A percentile compares a stretch with the other conserved stretches of the same genome.
phyloP scores from a whole-genome alignment of 2,797 vertebrate species.

The Macroramphosus scolopax region DNA sequence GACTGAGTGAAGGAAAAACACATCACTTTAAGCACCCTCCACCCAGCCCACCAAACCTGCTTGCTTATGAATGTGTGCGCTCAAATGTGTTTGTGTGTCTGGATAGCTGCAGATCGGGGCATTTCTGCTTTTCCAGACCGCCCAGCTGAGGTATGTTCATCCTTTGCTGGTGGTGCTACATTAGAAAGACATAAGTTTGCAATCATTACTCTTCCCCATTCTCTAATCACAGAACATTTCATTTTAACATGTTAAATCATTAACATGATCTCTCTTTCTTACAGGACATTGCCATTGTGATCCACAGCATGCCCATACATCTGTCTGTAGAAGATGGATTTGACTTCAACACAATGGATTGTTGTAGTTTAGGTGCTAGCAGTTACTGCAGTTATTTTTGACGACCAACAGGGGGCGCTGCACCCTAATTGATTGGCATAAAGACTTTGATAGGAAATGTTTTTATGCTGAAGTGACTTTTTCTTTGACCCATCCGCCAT shows the following conservation, averaged over 20 bases:
- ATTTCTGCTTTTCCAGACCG: constrained; percentile 15
- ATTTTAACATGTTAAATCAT: not conserved
- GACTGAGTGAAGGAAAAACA: constrained; percentile 19
- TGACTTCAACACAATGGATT: constrained; percentile 26
- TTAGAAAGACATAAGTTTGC: constrained; percentile 45
- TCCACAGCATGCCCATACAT: constrained; percentile 1
- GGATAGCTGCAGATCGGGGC: constrained; percentile 21
- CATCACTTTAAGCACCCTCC: constrained; percentile 20
- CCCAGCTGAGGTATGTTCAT: constrained; percentile 16
- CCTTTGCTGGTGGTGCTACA: constrained; percentile 38
- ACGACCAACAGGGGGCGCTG: constrained; percentile 46
- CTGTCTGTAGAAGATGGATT: constrained; percentile 15
- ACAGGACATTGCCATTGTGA: constrained; percentile 4
- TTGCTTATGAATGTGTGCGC: constrained; percentile 5
- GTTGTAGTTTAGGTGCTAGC: constrained; percentile 31
- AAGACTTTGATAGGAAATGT: not conserved
- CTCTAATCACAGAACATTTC: not conserved
- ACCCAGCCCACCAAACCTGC: constrained; percentile 23
- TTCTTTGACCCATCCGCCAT: not conserved
- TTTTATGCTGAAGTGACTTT: not conserved
- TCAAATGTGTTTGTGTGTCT: too few relatives aligned
- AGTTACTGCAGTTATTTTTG: constrained; percentile 8
- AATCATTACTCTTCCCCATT: constrained; percentile 2
- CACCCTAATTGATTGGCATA: constrained; percentile 21
- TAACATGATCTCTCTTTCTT: not conserved